Conservation (phyloP, 2,888 invertebrate genomes). For the Trimorus sp. region DNA sequence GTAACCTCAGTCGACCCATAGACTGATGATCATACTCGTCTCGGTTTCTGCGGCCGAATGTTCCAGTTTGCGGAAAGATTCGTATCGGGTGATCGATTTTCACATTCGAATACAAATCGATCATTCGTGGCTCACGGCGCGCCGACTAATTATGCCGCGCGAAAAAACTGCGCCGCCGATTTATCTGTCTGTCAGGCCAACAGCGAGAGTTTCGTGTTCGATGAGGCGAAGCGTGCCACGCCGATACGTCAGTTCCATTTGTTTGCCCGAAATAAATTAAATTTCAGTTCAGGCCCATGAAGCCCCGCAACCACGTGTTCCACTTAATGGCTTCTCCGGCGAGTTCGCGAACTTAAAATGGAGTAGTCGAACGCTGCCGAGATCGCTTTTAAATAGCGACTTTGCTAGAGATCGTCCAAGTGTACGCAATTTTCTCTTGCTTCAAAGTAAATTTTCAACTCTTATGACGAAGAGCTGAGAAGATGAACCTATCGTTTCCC, state of each 20-base stretch:
- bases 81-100: slow-evolving; percentile 31
- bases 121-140: slow-evolving; percentile 40
- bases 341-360: background rate
- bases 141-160: slow-evolving; percentile 42
- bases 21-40: too few species aligned
- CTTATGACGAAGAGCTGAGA: too few species aligned
- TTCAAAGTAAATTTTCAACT: too few species aligned
- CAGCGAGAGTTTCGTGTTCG: slow-evolving; percentile 53
- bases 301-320: slow-evolving; percentile 39
- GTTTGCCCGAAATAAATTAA: slow-evolving; percentile 36
- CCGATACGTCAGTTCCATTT: slow-evolving; percentile 47
- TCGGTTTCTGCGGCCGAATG: background rate
- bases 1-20: too few species aligned
- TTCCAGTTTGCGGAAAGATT: slow-evolving; percentile 24
- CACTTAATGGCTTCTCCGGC: slow-evolving; percentile 42
- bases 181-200: slow-evolving; percentile 46
- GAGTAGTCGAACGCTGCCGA: slow-evolving; percentile 2
- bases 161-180: slow-evolving; percentile 43
- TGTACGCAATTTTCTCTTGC: too few species aligned
- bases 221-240: slow-evolving; percentile 49
- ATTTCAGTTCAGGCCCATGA: slow-evolving; percentile 45
- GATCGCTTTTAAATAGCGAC: too few species aligned
- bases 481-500: too few species aligned
- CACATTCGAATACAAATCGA: slow-evolving; percentile 41
- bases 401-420: too few species aligned